Base-by-base conservation (phyloP, 2,888 invertebrate species). In the Sturmia bella region DNA sequence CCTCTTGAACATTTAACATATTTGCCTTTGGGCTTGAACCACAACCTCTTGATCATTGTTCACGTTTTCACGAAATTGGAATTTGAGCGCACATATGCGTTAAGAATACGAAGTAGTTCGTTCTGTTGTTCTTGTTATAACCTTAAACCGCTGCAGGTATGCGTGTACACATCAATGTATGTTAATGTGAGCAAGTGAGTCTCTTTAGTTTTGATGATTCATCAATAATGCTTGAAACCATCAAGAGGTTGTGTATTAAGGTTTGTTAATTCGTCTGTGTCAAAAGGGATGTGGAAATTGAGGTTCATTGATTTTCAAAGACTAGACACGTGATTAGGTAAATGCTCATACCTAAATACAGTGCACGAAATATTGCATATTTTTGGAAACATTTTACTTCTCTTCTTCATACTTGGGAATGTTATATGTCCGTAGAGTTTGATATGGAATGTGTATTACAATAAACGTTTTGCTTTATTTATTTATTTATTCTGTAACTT, bases 161-260 rank as follows among this genome's bases (percentile, higher is more conserved):
- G n/a, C 27, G 13, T 73, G 21, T 21, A 11, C 12, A 39, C 19
- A 57, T 11, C 17, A 43, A 48, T 61, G 43, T 24, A 37, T 37
- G 41, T 3, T 13, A 41, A 3, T 7, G 32, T 1, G 1, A 13
- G 6, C 39, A 32, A 13, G 19, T 59, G 32, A 32, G 48, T n/a
- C 24, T 61, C 73, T 4, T 54, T 17, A n/a, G 13, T 50, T 52
- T 63, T 56, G 69, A 77, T 74, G 73, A 77, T 68, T 81, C 73
- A 81, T 77, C 81, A 77, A 81, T 77, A 69, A 69, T 69, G 64
- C 64, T 81, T 43, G 41, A 37, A 77, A 45, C 64, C 64, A 74
- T 45, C n/a, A 48, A 64, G 69, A 64, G 69, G 77, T 69, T 76
- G 66, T 12, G 21, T 54, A 59, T 63, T 73, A 48, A 27, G 24